Evolutionary conservation across 2,113 vertebrate genomes (phyloP).

Genomic region (Channa maculata): DNA sequence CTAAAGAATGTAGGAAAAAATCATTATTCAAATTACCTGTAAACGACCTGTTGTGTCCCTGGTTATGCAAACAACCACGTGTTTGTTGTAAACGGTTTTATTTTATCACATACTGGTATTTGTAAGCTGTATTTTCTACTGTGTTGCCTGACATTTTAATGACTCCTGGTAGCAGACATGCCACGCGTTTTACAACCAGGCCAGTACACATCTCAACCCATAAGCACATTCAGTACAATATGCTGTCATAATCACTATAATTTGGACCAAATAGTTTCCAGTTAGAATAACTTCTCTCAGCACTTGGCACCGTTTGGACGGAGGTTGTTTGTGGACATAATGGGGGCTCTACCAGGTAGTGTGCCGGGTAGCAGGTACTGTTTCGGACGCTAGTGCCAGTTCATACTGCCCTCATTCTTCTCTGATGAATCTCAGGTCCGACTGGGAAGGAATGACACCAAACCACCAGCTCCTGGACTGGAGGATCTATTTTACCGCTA

Average conservation of each 20-base stretch:
- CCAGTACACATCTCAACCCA: slow-evolving; percentile 19
- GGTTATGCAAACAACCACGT: slow-evolving; percentile 10
- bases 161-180: slow-evolving; percentile 36
- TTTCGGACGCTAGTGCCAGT: slow-evolving; percentile 19
- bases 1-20: neutral
- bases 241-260: slow-evolving; percentile 64
- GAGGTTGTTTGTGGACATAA: slow-evolving; percentile 28
- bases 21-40: neutral
- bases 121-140: slow-evolving; percentile 35
- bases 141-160: slow-evolving; percentile 39
- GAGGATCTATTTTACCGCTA: slow-evolving; percentile 83
- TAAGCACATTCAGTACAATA: slow-evolving; percentile 16
- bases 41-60: neutral
- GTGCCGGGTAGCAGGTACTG: slow-evolving; percentile 48
- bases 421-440: slow-evolving; percentile 77
- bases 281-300: slow-evolving; percentile 44
- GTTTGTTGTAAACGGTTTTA: slow-evolving; percentile 33
- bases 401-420: slow-evolving; percentile 30
- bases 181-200: slow-evolving; percentile 24
- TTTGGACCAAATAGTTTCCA: slow-evolving; percentile 75
- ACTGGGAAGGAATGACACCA: slow-evolving; percentile 75
- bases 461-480: slow-evolving; percentile 78
- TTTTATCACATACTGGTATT: slow-evolving; percentile 44
- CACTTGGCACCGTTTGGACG: slow-evolving; percentile 18
- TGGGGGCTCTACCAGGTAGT: slow-evolving; percentile 18